These are phyloP conservation scores for Cantharis flavilabris DNA, from an alignment of 2,888 invertebrate genomes.

Conservation along the genomic window DNA sequence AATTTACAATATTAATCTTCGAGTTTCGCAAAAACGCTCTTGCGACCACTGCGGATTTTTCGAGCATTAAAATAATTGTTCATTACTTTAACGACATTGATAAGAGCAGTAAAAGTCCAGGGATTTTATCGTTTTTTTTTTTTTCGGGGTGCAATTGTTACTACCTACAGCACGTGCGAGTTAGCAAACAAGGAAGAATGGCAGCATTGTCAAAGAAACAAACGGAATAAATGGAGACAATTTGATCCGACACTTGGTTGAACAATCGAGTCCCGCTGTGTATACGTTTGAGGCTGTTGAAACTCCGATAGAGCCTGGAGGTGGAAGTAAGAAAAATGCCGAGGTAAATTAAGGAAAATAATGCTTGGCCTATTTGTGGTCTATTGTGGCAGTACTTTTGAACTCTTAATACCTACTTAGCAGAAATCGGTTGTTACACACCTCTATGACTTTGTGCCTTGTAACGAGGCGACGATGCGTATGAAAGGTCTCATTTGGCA, in stretches of 20 bases:
- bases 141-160: too few species aligned
- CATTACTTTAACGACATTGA: background rate
- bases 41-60: background rate
- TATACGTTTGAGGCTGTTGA: background rate
- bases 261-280: constrained; percentile 11
- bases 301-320: background rate
- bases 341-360: constrained; percentile 1
- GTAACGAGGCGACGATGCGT: constrained; percentile 17
- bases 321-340: background rate
- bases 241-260: constrained; percentile 18
- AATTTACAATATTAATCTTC: background rate
- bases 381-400: background rate
- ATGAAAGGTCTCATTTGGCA: constrained; percentile 15
- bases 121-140: too few species aligned
- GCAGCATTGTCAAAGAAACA: background rate
- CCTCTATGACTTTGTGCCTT: constrained; percentile 4
- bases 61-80: background rate
- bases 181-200: constrained; percentile 6
- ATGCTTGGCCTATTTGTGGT: background rate
- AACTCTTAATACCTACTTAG: background rate
- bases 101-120: background rate
- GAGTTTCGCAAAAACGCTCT: background rate
- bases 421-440: background rate
- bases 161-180: background rate
- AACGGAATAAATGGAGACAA: constrained; percentile 17